Evolutionary conservation across 2,888 invertebrate genomes (phyloP).

Genomic region (Leucoma salicis): DNA sequence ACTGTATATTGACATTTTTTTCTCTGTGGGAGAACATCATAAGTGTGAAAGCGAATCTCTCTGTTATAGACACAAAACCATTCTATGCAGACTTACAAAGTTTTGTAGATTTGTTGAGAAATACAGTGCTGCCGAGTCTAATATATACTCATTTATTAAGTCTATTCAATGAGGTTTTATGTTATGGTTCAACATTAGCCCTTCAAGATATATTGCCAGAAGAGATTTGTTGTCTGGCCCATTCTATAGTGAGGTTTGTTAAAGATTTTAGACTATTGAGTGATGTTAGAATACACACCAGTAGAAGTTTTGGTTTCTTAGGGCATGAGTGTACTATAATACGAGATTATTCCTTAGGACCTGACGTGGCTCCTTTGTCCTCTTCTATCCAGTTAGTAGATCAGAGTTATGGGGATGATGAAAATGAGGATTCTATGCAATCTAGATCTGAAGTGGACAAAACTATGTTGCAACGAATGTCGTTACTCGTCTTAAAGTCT

Average conservation of each 20-base stretch:
- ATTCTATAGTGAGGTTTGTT: constrained; percentile 92
- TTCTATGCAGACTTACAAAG: constrained; percentile 93
- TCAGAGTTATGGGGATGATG: constrained; percentile 72
- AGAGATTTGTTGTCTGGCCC: constrained; percentile 93
- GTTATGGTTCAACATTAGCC: constrained; percentile 95
- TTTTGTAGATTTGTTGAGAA: constrained; percentile 87
- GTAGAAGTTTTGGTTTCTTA: constrained; percentile 71
- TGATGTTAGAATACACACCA: constrained; percentile 69
- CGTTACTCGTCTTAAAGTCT: constrained; percentile 92
- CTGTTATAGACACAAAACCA: constrained; percentile 93
- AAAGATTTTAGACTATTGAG: constrained; percentile 91
- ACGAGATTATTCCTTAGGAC: constrained; percentile 61
- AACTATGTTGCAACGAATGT: constrained; percentile 92
- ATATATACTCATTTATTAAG: constrained; percentile 93
- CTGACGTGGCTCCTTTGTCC: constrained; percentile 57
- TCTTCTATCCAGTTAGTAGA: constrained; percentile 70
- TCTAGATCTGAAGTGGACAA: constrained; percentile 85
- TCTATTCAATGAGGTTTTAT: constrained; percentile 93
- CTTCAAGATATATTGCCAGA: constrained; percentile 93
- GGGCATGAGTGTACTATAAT: constrained; percentile 68
- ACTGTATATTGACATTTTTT: constrained; percentile 90
- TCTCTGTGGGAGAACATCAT: constrained; percentile 95
- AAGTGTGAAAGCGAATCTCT: constrained; percentile 94
- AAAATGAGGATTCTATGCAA: constrained; percentile 54
- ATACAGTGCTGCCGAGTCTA: constrained; percentile 88